These are phyloP conservation scores for Delphinapterus leucas DNA, from an alignment of 2,113 vertebrate species.

Conservation along the genomic window DNA sequence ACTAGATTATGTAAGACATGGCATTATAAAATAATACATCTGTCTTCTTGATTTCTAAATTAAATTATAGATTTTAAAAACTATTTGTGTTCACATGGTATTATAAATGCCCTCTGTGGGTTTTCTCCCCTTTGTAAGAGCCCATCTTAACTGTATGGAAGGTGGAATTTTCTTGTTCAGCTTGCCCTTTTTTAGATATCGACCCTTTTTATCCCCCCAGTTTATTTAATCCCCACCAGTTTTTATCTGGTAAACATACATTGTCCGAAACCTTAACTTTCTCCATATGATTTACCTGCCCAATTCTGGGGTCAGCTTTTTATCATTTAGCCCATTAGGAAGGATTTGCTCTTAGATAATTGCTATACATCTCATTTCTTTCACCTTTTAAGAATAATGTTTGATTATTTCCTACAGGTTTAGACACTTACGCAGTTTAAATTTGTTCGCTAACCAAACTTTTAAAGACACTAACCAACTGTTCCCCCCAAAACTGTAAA, in stretches of 20 bases:
- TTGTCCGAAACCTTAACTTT: not conserved
- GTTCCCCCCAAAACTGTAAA: not conserved
- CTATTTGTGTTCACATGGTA: not conserved
- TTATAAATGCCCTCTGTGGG: not conserved
- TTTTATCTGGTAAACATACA: not conserved
- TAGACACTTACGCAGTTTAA: not conserved
- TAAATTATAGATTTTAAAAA: not conserved
- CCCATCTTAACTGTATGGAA: not conserved
- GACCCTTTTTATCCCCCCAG: not conserved
- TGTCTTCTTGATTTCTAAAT: conserved; percentile 22
- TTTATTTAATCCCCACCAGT: not conserved
- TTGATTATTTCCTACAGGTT: not conserved
- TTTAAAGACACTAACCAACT: not conserved
- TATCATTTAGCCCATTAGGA: not conserved
- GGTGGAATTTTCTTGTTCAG: not conserved
- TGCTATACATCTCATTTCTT: not conserved
- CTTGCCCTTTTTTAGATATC: not conserved
- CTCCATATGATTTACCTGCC: not conserved
- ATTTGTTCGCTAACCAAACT: not conserved
- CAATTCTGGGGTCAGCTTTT: not conserved
- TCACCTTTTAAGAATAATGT: not conserved
- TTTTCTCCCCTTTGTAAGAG: accelerated
- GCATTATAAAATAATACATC: conserved; percentile 4
- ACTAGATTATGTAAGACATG: not conserved
- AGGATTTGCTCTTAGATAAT: not conserved